phyloP scores from a whole-genome alignment of 2,797 vertebrate genomes.

The Gallirallus australis region DNA sequence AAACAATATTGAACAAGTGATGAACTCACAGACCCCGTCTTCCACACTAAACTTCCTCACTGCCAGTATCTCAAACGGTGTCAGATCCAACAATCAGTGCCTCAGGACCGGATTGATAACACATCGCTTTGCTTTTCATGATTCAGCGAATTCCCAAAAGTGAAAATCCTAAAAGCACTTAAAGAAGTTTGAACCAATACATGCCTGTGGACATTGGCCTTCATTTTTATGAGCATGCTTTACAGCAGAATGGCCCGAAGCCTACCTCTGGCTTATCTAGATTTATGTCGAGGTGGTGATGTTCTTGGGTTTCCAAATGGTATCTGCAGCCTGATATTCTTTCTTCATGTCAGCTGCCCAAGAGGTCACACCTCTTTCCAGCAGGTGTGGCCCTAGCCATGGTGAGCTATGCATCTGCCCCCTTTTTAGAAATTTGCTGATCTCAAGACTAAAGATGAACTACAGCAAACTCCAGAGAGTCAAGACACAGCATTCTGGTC shows the following conservation, averaged over 20 bases:
- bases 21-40: not conserved
- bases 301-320: not conserved
- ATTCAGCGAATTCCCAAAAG: not conserved
- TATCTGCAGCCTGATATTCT: not conserved
- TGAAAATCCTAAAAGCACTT: not conserved
- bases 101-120: not conserved
- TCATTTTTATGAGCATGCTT: not conserved
- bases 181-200: not conserved
- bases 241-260: not conserved
- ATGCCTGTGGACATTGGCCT: not conserved
- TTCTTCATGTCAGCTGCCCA: not conserved
- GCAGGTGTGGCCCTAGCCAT: not conserved
- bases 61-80: not conserved
- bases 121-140: not conserved
- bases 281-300: not conserved
- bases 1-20: not conserved
- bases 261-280: not conserved
- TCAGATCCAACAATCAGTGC: not conserved
- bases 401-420: not conserved
- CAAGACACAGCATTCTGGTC: not conserved
- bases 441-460: not conserved
- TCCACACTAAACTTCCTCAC: not conserved
- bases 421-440: not conserved
- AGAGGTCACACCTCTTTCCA: not conserved
- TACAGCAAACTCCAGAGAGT: not conserved